Evolutionary conservation across 2,113 vertebrate species (phyloP).

Genomic region (Cynocephalus volans): DNA sequence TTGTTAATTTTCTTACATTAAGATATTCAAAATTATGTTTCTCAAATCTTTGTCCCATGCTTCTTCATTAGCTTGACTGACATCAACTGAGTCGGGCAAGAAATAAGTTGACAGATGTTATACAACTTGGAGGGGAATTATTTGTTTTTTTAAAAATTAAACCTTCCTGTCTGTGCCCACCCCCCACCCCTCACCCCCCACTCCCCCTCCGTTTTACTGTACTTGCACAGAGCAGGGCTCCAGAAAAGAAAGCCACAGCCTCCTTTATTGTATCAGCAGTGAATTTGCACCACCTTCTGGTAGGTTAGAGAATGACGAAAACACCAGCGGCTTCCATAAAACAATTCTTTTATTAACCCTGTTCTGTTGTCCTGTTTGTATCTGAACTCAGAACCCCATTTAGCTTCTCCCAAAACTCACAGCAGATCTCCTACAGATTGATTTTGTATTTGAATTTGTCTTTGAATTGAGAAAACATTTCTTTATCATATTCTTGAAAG

Average conservation of each 20-base stretch:
- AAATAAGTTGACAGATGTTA: slow-evolving; percentile 40
- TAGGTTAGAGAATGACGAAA: slow-evolving; percentile 78
- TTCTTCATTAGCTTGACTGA: slow-evolving; percentile 41
- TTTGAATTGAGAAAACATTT: slow-evolving; percentile 48
- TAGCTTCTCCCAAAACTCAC: slow-evolving; percentile 33
- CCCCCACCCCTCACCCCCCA: neutral
- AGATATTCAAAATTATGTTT: slow-evolving; percentile 48
- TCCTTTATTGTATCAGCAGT: slow-evolving; percentile 83
- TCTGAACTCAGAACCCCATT: slow-evolving; percentile 42
- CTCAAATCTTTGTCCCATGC: slow-evolving; percentile 47
- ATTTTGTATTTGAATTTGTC: neutral
- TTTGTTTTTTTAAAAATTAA: slow-evolving; percentile 65
- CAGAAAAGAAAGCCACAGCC: neutral
- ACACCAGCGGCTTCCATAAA: neutral
- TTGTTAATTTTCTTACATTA: slow-evolving; percentile 71
- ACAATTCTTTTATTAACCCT: slow-evolving; percentile 56
- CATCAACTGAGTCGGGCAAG: neutral
- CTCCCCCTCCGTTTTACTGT: slow-evolving; percentile 1
- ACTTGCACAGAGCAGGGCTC: slow-evolving; percentile 16
- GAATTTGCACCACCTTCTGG: slow-evolving; percentile 96
- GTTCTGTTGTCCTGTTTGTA: slow-evolving; percentile 42
- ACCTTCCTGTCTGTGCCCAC: neutral
- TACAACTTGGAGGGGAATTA: neutral
- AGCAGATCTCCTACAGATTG: neutral
- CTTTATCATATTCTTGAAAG: slow-evolving; percentile 66